Evolutionary conservation across 2,797 vertebrate species (phyloP).

Genomic region (Semaprochilodus insignis): DNA sequence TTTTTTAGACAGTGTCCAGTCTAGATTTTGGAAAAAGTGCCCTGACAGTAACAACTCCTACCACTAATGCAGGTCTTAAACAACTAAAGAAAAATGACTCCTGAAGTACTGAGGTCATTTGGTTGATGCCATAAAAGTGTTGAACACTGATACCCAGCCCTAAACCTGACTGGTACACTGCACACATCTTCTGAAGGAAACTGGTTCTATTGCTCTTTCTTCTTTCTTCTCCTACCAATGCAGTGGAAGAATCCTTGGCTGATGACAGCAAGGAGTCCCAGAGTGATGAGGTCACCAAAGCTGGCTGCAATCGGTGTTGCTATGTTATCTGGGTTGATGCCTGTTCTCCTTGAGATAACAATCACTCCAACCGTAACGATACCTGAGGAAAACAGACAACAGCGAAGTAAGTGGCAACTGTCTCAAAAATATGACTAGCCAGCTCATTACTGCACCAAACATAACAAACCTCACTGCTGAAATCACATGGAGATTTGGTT

Average conservation of each 20-base stretch:
- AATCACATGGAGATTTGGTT: constrained; percentile 42
- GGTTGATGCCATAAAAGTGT: no score
- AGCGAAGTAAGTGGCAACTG: neutral
- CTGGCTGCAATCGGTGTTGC: constrained; percentile 94
- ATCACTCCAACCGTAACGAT: constrained; percentile 94
- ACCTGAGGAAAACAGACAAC: constrained; percentile 71
- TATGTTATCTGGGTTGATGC: constrained; percentile 95
- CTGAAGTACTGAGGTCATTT: no score
- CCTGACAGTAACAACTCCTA: no score
- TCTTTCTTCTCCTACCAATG: constrained; percentile 77
- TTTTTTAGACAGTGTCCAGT: no score
- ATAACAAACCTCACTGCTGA: constrained; percentile 8
- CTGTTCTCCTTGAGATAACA: constrained; percentile 89
- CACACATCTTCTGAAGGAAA: neutral
- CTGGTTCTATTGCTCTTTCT: no score
- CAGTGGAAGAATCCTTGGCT: constrained; percentile 88
- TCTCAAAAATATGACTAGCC: neutral
- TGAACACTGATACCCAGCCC: no score
- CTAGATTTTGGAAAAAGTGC: no score
- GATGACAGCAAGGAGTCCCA: constrained; percentile 89
- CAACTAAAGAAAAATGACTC: no score
- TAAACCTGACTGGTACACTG: neutral
- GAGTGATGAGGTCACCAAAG: constrained; percentile 94
- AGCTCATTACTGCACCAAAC: neutral
- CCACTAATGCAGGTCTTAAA: no score